Conservation (phyloP, 2,113 vertebrate genomes). For the Pomatorhinus ruficollis region DNA sequence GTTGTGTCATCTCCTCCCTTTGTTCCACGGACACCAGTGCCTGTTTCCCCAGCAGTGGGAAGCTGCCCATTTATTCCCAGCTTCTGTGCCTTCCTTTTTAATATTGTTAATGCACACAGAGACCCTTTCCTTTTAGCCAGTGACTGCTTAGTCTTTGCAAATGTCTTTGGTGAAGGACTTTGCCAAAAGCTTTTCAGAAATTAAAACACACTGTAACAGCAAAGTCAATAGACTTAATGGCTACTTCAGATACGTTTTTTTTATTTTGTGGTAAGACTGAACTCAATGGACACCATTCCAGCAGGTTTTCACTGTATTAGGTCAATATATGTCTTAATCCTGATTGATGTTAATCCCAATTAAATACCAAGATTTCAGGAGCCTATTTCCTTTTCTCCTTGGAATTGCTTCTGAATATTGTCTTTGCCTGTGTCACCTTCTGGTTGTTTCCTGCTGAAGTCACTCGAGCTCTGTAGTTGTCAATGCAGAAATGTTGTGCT, state of each 20-base stretch:
- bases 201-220: not conserved
- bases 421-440: not conserved
- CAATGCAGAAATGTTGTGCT: not conserved
- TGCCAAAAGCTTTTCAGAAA: slow-evolving; percentile 18
- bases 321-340: not conserved
- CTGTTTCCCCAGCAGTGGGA: not conserved
- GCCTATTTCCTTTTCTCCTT: not conserved
- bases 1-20: fast-evolving
- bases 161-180: not conserved
- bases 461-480: not conserved
- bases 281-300: not conserved
- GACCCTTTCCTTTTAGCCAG: not conserved
- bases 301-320: not conserved
- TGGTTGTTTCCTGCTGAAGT: not conserved
- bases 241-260: not conserved
- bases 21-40: fast-evolving
- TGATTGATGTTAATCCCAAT: not conserved
- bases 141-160: not conserved
- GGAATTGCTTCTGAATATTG: not conserved
- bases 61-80: not conserved
- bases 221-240: not conserved
- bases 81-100: not conserved
- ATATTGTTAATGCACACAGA: not conserved
- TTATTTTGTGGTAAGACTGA: not conserved
- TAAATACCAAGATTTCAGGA: not conserved